Evolutionary conservation across 2,888 invertebrate species (phyloP).

Genomic region (Ceramica pisi): DNA sequence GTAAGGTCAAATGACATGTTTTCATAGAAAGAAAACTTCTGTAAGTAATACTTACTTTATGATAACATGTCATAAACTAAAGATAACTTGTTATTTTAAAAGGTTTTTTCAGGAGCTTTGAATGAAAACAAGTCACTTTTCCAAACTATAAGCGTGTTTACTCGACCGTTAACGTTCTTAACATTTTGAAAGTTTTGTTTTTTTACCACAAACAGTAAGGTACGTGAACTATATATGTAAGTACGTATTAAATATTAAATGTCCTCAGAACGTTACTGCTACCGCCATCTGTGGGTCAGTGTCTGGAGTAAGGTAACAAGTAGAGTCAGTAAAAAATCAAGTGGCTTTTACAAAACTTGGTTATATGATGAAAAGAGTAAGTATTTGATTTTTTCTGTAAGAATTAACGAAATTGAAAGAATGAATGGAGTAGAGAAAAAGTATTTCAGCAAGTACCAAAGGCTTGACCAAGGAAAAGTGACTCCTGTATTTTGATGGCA

Average conservation of each 20-base stretch:
- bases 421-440: neutral
- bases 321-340: constrained; percentile 8
- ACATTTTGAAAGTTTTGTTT: neutral
- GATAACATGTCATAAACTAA: too few species aligned
- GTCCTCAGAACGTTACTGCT: constrained; percentile 33
- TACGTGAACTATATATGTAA: neutral
- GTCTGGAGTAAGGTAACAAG: constrained; percentile 1
- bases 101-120: neutral
- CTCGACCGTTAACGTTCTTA: neutral
- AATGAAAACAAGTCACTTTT: neutral
- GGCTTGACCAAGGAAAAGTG: too few species aligned
- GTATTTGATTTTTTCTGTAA: neutral
- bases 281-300: constrained; percentile 49
- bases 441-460: neutral
- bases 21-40: too few species aligned
- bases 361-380: neutral
- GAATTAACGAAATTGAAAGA: neutral
- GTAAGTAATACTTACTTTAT: too few species aligned
- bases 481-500: too few species aligned
- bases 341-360: neutral
- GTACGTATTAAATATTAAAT: constrained; percentile 41
- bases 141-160: neutral
- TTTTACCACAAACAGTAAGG: neutral
- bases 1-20: too few species aligned
- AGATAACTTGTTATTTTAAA: neutral